Base-by-base conservation (phyloP, 2,888 invertebrate species). In the Alcis repandata region DNA sequence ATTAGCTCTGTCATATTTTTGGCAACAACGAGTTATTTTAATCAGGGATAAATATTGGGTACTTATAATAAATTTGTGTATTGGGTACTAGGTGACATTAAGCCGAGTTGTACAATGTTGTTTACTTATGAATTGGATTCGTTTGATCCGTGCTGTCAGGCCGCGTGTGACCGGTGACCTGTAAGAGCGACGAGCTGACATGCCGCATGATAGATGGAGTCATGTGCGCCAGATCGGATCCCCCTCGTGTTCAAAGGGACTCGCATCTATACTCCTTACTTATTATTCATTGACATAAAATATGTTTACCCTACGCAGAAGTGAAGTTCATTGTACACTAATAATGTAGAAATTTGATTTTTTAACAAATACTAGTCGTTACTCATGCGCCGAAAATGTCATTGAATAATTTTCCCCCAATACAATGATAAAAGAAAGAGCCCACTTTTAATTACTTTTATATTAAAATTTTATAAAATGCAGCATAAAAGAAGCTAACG, bases 221-320 rank as follows among this genome's bases (percentile, higher is more conserved):
- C n/a, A 48, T 43, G 32, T 41, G 27, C 17, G 1, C n/a, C 52
- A 41, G 15, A 54, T 22, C 43, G 13, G 17, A 56, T 32, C 15
- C 17, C 33, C 33, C 11, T 22, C 38, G 10, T 17, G 10, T 36
- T 58, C 46, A 48, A 58, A 58, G 58, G 22, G 10, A 38, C 48
- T 17, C 33, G 13, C 41, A 20, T 19, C 51, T 41, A 54, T 45
- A 36, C 19, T 38, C 48, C 58, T 38, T 36, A 48, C 22, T 46
- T 48, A 58, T 58, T 58, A 58, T 58, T 58, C 58, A 58, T 58
- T 48, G 58, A 15, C 10, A 53, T 41, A 33, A 33, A 41, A 45
- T 45, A 32, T 45, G 33, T 33, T 17, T 33, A 41, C 54, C 11
- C 13, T 13, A 41, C 41, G 19, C 13, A 9, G 36, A 7, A 20